phyloP scores from a whole-genome alignment of 2,888 invertebrate genomes.

The Clanis bilineata region DNA sequence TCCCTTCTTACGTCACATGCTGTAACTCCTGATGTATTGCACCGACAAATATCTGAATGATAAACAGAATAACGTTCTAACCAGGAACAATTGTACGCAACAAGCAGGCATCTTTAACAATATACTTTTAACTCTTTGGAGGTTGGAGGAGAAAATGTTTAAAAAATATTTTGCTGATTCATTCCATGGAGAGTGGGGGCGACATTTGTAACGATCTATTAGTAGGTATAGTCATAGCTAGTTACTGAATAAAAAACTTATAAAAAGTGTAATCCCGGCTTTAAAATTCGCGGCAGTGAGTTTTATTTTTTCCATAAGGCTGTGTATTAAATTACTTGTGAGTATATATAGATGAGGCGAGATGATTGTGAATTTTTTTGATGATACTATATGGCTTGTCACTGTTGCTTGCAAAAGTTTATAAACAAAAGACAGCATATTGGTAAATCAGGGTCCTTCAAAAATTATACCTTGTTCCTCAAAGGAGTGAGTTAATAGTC shows the following conservation, averaged over 20 bases:
- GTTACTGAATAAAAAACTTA: constrained; percentile 36
- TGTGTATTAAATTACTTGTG: constrained; percentile 70
- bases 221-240: constrained; percentile 56
- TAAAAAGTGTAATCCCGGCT: constrained; percentile 43
- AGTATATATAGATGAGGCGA: constrained; percentile 56
- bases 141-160: background rate
- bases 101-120: no score
- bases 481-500: constrained; percentile 3
- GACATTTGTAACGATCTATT: constrained; percentile 30
- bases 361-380: constrained; percentile 55
- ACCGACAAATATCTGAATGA: background rate
- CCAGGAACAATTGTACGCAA: no score
- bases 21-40: background rate
- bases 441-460: constrained; percentile 3
- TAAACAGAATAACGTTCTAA: no score
- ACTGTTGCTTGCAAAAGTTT: constrained; percentile 19
- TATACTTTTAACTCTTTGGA: background rate
- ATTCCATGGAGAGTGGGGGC: constrained; percentile 17
- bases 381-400: constrained; percentile 29
- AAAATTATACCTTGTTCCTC: constrained; percentile 2
- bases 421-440: constrained; percentile 6
- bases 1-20: background rate
- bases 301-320: constrained; percentile 68
- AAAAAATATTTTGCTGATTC: background rate
- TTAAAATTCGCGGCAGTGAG: constrained; percentile 66